Percentiles rank a stretch among this genome's conserved stretches.
Evolutionary conservation across 2,113 vertebrate species (phyloP).

Genomic region (Andinoacara biseriatus): DNA sequence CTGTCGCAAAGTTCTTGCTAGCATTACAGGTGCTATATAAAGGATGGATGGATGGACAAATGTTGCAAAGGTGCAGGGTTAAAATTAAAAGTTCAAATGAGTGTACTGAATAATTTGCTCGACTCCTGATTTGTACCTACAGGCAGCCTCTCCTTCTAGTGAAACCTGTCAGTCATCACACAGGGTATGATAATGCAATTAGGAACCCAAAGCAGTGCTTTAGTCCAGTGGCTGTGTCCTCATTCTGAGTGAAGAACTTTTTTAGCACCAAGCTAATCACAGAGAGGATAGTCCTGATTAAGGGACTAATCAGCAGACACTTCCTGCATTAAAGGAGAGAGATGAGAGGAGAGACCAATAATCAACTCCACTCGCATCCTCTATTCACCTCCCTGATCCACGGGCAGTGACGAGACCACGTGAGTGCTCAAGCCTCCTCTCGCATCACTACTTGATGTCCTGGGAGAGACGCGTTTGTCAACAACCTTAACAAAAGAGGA

Average conservation of each 20-base stretch:
- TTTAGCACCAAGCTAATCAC: conserved; percentile 59
- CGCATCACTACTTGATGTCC: neutral
- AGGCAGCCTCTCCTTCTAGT: neutral
- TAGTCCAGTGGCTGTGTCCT: neutral
- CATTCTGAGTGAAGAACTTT: conserved; percentile 8
- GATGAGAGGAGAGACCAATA: conserved; percentile 38
- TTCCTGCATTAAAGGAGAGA: conserved; percentile 48
- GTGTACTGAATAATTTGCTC: neutral
- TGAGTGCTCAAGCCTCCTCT: neutral
- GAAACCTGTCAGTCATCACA: neutral
- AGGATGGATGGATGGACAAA: neutral
- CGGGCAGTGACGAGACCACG: neutral
- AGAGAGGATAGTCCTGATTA: conserved; percentile 49
- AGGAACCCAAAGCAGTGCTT: neutral
- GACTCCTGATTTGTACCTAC: neutral
- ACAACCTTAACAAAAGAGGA: neutral
- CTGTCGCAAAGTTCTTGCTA: no score
- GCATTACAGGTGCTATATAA: no score
- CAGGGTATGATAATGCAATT: conserved; percentile 51
- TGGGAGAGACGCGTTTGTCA: neutral
- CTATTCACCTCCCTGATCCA: conserved; percentile 13
- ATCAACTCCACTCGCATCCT: conserved; percentile 34
- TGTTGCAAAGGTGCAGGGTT: no score
- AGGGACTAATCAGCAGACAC: conserved; percentile 46
- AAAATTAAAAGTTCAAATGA: neutral